Conservation (phyloP, 2,797 vertebrate genomes). For the Allobates femoralis region DNA sequence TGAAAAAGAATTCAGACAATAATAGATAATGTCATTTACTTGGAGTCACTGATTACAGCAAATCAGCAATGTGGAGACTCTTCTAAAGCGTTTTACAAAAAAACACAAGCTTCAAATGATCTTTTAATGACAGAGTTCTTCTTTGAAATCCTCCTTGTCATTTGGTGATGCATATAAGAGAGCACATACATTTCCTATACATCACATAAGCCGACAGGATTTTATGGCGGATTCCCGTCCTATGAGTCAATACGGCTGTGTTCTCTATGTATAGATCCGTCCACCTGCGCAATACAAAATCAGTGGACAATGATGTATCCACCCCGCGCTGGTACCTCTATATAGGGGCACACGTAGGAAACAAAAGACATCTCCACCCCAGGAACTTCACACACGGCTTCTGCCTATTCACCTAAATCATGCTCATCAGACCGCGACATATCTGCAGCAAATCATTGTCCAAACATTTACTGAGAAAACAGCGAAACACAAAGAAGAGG, state of each 20-base stretch:
- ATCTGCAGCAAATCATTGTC: slow-evolving; percentile 64
- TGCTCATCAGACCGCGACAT: slow-evolving; percentile 64
- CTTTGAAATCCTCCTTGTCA: neutral
- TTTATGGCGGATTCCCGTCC: neutral
- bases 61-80: no score
- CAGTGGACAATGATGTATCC: neutral
- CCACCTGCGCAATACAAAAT: neutral
- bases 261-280: neutral
- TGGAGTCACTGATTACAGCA: no score
- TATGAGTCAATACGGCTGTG: neutral
- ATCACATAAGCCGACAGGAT: neutral
- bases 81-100: no score
- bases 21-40: no score
- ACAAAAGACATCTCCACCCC: neutral
- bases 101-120: neutral
- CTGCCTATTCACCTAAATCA: slow-evolving; percentile 40
- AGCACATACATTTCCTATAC: neutral
- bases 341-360: neutral
- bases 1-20: no score
- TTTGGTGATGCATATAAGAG: neutral
- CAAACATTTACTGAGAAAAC: slow-evolving; percentile 73
- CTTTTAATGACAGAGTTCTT: neutral
- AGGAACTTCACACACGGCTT: neutral
- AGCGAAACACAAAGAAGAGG: slow-evolving; percentile 69
- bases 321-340: neutral